Base-by-base conservation (phyloP, 2,113 vertebrate species). In the Rhinolophus ferrumequinum region DNA sequence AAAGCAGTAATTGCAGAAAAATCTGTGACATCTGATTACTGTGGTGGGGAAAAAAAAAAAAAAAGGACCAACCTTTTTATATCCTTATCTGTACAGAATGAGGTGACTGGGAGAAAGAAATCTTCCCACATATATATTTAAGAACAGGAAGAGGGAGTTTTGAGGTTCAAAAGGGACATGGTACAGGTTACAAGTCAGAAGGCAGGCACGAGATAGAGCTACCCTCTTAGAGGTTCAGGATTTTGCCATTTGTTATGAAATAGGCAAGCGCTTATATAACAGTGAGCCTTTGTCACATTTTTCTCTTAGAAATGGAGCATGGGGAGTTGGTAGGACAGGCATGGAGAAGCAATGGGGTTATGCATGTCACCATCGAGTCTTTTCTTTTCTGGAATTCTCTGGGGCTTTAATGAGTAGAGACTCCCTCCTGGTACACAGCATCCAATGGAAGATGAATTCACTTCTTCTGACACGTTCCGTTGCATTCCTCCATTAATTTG, bases 331-430 rank as follows among this genome's bases (percentile, higher is more conserved):
- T 35, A 12, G 14, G 26, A 6, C 18, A 1, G 14, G 10, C 14
- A 10, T 52, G 2, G 1, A 6, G 58, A 13, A 56, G 2, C 9
- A 24, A 1, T 12, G 22, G 28, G 30, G 15, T 47, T 33, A 9
- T 7, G 19, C n/a, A 24, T 0, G 62, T 18, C 11, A 2, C 11
- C 28, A 0, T 52, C 0, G 0, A 2, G 8, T 21, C 38, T 60
- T 0, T 22, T 44, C 8, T 0, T 38, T 2, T 9, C 88, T 4
- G 14, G 8, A 3, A 5, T 26, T 58, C 56, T 52, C 16, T 5
- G 3, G 0, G 15, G n/a, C 41, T 33, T 38, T 28, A 8, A 13
- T 0, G 12, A 67, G 18, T 3, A 18, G 12, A 30, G 6, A 24
- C 2, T 22, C 12, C 0, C 0, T 28, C 44, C 2, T 6, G 7